Evolutionary conservation across 1,140 invertebrate genomes (phyloP).

Genomic region (Onthophagus taurus): DNA sequence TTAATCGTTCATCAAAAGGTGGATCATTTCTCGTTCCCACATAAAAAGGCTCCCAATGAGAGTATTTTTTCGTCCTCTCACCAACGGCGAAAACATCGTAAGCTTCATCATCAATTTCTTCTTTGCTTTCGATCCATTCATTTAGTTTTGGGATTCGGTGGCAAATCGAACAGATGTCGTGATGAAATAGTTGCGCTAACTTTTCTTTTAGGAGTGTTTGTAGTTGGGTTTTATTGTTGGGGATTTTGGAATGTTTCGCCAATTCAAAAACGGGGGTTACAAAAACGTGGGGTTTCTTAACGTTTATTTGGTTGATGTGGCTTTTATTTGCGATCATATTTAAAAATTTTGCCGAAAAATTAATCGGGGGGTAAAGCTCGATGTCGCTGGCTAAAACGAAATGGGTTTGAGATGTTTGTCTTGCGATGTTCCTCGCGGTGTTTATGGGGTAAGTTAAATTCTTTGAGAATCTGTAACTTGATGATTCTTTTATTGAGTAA

Average conservation of each 20-base stretch:
- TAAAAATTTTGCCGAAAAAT: slow-evolving; percentile 32
- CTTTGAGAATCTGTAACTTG: slow-evolving; percentile 15
- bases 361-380: slow-evolving; percentile 37
- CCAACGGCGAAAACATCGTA: slow-evolving; percentile 25
- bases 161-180: slow-evolving; percentile 45
- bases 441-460: slow-evolving; percentile 39
- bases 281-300: too few species aligned
- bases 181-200: slow-evolving; percentile 47
- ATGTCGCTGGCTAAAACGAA: slow-evolving; percentile 44
- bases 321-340: too few species aligned
- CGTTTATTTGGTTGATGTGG: too few species aligned
- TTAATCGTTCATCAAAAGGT: slow-evolving; percentile 48
- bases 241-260: slow-evolving; percentile 24
- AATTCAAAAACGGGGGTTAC: slow-evolving; percentile 44
- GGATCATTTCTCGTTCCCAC: slow-evolving; percentile 51
- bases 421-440: slow-evolving; percentile 37
- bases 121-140: slow-evolving; percentile 18
- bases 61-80: slow-evolving; percentile 36
- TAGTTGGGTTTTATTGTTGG: slow-evolving; percentile 36
- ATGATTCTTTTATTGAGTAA: slow-evolving; percentile 7
- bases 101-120: not conserved
- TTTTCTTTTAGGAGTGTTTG: slow-evolving; percentile 35
- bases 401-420: slow-evolving; percentile 28
- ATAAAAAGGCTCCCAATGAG: slow-evolving; percentile 51
- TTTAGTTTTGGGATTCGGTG: slow-evolving; percentile 41